Evolutionary conservation across 2,888 invertebrate genomes (phyloP), one percentile per base, ranked within the genome.

Genomic region (Cephonodes hylas): DNA sequence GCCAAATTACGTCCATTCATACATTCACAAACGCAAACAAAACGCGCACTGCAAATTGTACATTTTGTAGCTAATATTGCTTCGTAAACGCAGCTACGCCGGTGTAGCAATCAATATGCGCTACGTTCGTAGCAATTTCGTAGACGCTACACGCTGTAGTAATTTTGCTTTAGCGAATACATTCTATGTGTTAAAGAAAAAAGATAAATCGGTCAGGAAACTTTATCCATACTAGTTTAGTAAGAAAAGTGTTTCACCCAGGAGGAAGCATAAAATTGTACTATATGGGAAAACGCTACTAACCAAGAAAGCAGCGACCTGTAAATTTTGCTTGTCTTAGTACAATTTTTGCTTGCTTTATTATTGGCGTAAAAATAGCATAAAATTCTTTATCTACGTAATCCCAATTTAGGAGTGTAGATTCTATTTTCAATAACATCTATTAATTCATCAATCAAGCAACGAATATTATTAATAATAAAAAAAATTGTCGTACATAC

Each of bases 151-250:
- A 53, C 53, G 53, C 18, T 27, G 31, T 53, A 31, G 53, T 31
- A 31, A 53, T 53, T 53, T 31, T 20, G 27, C 31, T 53, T 31
- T 18, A 53, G 53, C 15, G 53, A 53, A 53, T 53, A 27, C 31
- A 53, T 53, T 53, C 27, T 53, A 27, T 48, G 53, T 10, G 31
- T 31, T 25, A 27, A 31, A 53, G 31, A 42, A 27, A 22, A 59
- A 22, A 45, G 48, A 63, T 63, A 64, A 60, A 68, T 71, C 60
- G 53, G 56, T 61, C 59, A 66, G 64, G 61, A 61, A 63, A 62
- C 59, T 68, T 68, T 68, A 53, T 18, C 27, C 18, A 8, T 31
- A 27, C 53, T 53, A 18, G 31, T 53, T 27, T 53, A 18, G 31
- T 18, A 31, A 15, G 53, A 53, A 31, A 53, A 53, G 10, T 31